phyloP scores from a whole-genome alignment of 2,888 invertebrate species.

The Morpho deidamia region DNA sequence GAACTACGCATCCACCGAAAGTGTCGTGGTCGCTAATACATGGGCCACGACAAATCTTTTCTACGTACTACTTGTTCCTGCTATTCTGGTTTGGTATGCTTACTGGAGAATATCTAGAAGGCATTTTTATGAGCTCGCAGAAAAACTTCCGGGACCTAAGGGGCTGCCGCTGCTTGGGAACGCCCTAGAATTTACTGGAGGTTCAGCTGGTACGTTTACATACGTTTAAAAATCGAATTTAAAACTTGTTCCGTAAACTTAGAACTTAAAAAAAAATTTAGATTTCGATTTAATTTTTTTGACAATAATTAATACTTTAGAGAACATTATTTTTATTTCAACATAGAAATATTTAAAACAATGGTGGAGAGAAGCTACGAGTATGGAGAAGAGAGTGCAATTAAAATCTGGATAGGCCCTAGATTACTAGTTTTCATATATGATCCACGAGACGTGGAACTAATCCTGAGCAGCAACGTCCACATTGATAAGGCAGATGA shows the following conservation, averaged over 20 bases:
- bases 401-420: constrained; percentile 87
- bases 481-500: constrained; percentile 89
- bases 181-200: constrained; percentile 85
- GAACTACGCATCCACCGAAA: constrained; percentile 64
- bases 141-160: constrained; percentile 84
- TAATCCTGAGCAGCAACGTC: constrained; percentile 87
- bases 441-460: constrained; percentile 87
- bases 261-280: too few relatives aligned
- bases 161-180: constrained; percentile 87
- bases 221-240: too few relatives aligned
- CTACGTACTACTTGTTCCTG: constrained; percentile 85
- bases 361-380: constrained; percentile 74
- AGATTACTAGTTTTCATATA: constrained; percentile 85
- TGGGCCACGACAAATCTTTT: constrained; percentile 83
- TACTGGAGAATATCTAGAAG: constrained; percentile 88
- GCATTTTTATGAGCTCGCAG: constrained; percentile 83
- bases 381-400: constrained; percentile 73
- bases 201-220: constrained; percentile 81
- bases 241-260: too few relatives aligned
- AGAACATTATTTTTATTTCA: neutral
- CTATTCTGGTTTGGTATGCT: constrained; percentile 82
- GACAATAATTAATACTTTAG: too few relatives aligned
- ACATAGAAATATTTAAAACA: constrained; percentile 83
- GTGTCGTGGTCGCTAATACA: constrained; percentile 58
- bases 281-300: too few relatives aligned